Percentiles rank a stretch among this genome's conserved stretches.
Conservation (phyloP, 2,888 invertebrate genomes). For the Erebia ligea region DNA sequence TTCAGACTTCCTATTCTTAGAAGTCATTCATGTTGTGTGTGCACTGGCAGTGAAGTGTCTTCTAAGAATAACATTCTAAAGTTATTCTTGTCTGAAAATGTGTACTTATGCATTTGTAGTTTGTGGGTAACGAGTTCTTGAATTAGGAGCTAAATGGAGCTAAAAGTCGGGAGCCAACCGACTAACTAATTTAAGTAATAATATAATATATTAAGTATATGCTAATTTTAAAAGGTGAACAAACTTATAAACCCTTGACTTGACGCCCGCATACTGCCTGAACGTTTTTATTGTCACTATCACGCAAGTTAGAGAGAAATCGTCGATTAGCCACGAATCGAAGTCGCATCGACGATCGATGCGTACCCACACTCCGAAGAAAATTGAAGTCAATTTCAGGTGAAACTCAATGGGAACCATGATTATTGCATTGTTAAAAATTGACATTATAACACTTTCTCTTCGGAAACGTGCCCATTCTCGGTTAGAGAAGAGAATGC, state of each 20-base stretch:
- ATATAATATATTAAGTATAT: too few species aligned
- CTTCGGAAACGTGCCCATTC: conserved; percentile 18
- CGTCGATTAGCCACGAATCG: conserved; percentile 53
- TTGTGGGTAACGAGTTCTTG: background rate
- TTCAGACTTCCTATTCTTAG: conserved; percentile 26
- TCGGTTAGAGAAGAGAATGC: conserved; percentile 10
- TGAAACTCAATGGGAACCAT: conserved; percentile 55
- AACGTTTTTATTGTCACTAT: conserved; percentile 39
- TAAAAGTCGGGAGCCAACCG: background rate
- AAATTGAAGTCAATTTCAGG: conserved; percentile 56
- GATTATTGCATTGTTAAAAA: conserved; percentile 33
- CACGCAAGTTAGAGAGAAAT: conserved; percentile 59
- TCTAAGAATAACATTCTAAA: conserved; percentile 29
- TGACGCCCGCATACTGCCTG: conserved; percentile 32
- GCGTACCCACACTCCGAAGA: conserved; percentile 45
- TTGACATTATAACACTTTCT: conserved; percentile 25
- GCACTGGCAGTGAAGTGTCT: conserved; percentile 24
- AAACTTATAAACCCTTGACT: conserved; percentile 36
- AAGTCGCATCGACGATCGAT: conserved; percentile 35
- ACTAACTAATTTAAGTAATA: conserved; percentile 7
- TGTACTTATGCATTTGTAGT: background rate
- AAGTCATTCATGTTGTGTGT: conserved; percentile 23
- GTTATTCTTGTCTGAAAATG: conserved; percentile 24
- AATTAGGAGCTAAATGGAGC: background rate
- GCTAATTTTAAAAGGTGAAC: conserved; percentile 24